These are phyloP conservation scores for Acipenser oxyrinchus DNA, from an alignment of 2,797 vertebrate genomes.

Conservation along the genomic window DNA sequence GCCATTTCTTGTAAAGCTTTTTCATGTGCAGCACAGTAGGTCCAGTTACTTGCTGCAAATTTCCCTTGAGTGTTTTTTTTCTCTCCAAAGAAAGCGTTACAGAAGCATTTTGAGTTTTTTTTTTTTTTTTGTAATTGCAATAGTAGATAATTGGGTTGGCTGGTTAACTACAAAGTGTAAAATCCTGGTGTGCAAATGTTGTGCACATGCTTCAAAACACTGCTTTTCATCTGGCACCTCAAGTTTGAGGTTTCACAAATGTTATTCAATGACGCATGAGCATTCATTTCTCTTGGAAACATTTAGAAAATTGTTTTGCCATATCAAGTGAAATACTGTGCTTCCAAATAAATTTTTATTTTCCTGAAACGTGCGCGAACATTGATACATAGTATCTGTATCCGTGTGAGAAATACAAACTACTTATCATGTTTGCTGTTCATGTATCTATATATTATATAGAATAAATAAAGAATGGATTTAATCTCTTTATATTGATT, in stretches of 20 bases:
- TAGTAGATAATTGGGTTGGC: constrained; percentile 36
- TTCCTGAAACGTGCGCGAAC: constrained; percentile 41
- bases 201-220: constrained; percentile 35
- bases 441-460: constrained; percentile 39
- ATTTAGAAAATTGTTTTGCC: constrained; percentile 42
- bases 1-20: constrained; percentile 60
- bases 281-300: constrained; percentile 23
- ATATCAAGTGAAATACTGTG: constrained; percentile 48
- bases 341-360: constrained; percentile 38
- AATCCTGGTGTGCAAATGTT: constrained; percentile 34
- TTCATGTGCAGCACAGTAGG: constrained; percentile 45
- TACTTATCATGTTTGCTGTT: constrained; percentile 57
- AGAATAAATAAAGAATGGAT: constrained; percentile 58
- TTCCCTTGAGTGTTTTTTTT: constrained; percentile 5
- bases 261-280: constrained; percentile 10
- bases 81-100: constrained; percentile 1
- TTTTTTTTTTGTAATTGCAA: constrained; percentile 34
- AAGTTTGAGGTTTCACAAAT: no score
- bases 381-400: constrained; percentile 34
- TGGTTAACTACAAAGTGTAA: constrained; percentile 25
- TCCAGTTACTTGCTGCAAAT: constrained; percentile 48
- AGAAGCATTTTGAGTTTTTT: constrained; percentile 1
- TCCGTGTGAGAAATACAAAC: constrained; percentile 42
- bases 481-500: constrained; percentile 54
- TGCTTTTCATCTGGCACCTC: constrained; percentile 13